These are phyloP conservation scores for Sebastes minor DNA, from an alignment of 2,797 vertebrate genomes.

Conservation along the genomic window DNA sequence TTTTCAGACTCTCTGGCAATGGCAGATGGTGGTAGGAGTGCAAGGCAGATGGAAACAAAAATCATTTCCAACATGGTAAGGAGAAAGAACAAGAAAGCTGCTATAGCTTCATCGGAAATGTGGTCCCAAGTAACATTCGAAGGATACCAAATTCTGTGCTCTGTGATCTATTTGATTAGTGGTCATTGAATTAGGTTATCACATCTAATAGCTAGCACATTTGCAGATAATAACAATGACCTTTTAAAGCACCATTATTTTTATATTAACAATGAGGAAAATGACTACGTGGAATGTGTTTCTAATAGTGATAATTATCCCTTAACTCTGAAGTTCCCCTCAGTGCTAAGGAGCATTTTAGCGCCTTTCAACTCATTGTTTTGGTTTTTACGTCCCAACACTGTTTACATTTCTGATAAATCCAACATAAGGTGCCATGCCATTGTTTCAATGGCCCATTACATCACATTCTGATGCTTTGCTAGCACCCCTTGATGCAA, in stretches of 20 bases:
- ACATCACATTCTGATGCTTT: neutral
- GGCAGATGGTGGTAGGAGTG: slow-evolving; percentile 19
- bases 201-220: neutral
- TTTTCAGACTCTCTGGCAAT: neutral
- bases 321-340: neutral
- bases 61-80: neutral
- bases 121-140: neutral
- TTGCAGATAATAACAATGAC: neutral
- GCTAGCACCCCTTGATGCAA: too few species aligned
- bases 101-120: neutral
- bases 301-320: neutral
- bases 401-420: neutral
- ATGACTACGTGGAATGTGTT: neutral
- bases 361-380: too few species aligned
- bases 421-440: neutral
- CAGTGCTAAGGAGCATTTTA: neutral
- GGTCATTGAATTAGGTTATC: neutral
- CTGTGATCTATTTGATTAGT: neutral
- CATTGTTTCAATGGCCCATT: neutral
- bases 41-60: slow-evolving; percentile 21
- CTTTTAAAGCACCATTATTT: neutral
- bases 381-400: neutral
- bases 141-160: neutral
- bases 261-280: neutral
- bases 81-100: neutral